Evolutionary conservation across 2,888 invertebrate species (phyloP).

Genomic region (Hipparchia semele): DNA sequence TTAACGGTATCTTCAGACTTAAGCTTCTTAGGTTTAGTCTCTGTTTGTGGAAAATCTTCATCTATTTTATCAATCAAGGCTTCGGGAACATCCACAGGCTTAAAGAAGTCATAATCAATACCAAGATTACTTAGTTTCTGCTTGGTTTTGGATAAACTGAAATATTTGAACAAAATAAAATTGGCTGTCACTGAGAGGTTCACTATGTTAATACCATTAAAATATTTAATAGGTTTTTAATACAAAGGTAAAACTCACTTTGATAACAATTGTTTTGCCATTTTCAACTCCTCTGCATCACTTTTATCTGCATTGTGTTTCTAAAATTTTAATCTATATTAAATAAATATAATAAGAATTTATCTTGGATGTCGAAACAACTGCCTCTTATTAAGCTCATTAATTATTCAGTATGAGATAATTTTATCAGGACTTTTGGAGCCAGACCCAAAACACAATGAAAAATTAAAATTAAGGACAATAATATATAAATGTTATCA

Average conservation of each 20-base stretch:
- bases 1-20: constrained; percentile 40
- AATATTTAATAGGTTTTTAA: neutral
- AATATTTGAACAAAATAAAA: constrained; percentile 33
- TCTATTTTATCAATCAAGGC: constrained; percentile 46
- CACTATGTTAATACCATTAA: no score
- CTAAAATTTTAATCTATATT: constrained; percentile 50
- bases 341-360: neutral
- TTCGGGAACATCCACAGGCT: constrained; percentile 76
- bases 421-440: no score
- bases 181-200: neutral
- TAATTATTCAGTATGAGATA: no score
- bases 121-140: constrained; percentile 74
- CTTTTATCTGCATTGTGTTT: constrained; percentile 65
- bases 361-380: no score
- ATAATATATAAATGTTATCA: no score
- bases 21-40: constrained; percentile 38
- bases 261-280: constrained; percentile 63
- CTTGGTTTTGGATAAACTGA: constrained; percentile 73
- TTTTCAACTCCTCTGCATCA: constrained; percentile 62
- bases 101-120: constrained; percentile 79
- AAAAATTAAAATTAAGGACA: no score
- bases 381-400: no score
- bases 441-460: no score
- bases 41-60: constrained; percentile 30
- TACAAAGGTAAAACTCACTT: constrained; percentile 53